phyloP scores from a whole-genome alignment of 2,113 vertebrate species.

The Pelusios castaneus region DNA sequence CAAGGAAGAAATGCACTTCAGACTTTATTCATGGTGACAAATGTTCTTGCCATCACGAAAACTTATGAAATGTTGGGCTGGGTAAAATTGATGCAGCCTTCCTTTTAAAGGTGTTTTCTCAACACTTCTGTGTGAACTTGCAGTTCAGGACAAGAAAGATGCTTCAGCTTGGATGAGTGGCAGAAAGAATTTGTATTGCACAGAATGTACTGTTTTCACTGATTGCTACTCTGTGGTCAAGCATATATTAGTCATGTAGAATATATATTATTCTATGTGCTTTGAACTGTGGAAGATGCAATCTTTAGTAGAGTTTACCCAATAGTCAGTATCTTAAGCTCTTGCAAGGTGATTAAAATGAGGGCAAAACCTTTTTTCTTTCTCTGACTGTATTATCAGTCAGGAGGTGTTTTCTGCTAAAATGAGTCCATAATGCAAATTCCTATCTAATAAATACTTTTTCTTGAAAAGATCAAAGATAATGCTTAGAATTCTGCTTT shows the following conservation, averaged over 20 bases:
- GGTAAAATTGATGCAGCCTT: neutral
- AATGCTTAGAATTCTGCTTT: neutral
- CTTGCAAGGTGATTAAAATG: neutral
- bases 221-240: neutral
- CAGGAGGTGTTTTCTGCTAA: neutral
- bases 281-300: neutral
- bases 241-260: neutral
- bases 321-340: neutral
- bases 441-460: neutral
- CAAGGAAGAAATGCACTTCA: neutral
- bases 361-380: neutral
- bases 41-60: neutral
- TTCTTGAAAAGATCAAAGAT: neutral
- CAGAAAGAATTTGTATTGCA: neutral
- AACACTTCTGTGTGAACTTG: neutral
- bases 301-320: neutral
- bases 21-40: neutral
- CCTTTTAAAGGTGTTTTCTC: neutral
- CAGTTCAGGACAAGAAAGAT: neutral
- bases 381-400: neutral
- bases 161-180: neutral
- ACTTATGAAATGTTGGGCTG: neutral
- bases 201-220: neutral
- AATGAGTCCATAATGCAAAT: neutral
- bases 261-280: neutral